phyloP scores from a whole-genome alignment of 2,888 invertebrate genomes.

The Hypomecis punctinalis region DNA sequence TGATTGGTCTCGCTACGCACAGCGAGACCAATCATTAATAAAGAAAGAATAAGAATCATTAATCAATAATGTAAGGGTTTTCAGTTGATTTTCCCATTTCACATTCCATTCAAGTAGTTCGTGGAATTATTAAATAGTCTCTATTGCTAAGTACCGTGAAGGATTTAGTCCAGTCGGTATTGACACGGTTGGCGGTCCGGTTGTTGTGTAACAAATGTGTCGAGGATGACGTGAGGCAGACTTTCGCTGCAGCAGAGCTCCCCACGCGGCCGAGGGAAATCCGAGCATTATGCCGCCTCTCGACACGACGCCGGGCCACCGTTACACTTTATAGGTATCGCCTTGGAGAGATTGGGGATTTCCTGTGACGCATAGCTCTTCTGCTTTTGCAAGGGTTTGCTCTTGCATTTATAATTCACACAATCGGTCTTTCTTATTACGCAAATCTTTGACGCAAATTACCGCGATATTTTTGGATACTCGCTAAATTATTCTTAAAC shows the following conservation, averaged over 20 bases:
- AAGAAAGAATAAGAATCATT: no score
- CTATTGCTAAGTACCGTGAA: slow-evolving; percentile 11
- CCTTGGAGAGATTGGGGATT: slow-evolving; percentile 54
- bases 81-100: no score
- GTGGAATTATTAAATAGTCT: background rate
- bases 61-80: no score
- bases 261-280: slow-evolving; percentile 60
- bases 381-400: background rate
- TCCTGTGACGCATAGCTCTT: slow-evolving; percentile 55
- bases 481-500: no score
- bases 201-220: slow-evolving; percentile 71
- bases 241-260: slow-evolving; percentile 67
- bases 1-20: no score
- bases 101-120: background rate
- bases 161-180: slow-evolving; percentile 40
- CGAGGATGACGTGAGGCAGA: slow-evolving; percentile 66
- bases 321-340: slow-evolving; percentile 9
- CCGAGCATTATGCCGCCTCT: slow-evolving; percentile 52
- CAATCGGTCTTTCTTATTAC: background rate
- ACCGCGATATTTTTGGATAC: no score
- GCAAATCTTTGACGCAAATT: no score
- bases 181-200: slow-evolving; percentile 67
- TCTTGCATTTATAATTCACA: background rate
- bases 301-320: slow-evolving; percentile 17
- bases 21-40: no score